phyloP scores from a whole-genome alignment of 2,113 vertebrate genomes.

The crab-eating macaque (Macaca fascicularis) region DNA sequence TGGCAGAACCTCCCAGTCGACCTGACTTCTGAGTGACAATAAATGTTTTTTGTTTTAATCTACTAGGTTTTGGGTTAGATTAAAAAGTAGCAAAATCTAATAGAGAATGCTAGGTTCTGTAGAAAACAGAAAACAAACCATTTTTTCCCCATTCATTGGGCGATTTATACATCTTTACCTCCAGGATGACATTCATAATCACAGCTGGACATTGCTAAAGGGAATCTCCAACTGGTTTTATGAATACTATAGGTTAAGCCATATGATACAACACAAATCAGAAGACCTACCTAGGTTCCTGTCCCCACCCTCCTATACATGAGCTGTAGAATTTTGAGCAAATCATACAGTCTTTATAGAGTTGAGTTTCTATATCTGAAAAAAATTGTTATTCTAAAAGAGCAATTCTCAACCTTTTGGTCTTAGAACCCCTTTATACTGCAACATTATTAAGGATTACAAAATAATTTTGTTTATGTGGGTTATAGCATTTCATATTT shows the following conservation, averaged over 20 bases:
- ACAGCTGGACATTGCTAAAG: background rate
- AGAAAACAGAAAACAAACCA: conserved; percentile 2
- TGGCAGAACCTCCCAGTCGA: background rate
- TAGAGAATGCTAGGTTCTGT: background rate
- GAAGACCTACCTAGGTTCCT: background rate
- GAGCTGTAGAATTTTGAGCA: background rate
- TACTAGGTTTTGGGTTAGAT: background rate
- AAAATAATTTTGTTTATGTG: background rate
- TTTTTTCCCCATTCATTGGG: background rate
- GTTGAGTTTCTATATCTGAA: background rate
- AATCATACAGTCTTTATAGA: background rate
- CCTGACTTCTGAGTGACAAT: background rate
- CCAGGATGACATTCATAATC: background rate
- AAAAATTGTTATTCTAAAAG: background rate
- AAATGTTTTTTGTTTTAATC: background rate
- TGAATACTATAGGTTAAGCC: background rate
- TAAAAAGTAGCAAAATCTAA: background rate
- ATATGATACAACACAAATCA: background rate
- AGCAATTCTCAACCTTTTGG: background rate
- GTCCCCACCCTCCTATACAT: background rate
- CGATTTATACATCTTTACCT: background rate
- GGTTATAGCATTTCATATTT: background rate
- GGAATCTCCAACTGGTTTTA: background rate
- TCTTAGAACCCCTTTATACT: background rate
- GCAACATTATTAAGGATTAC: background rate